These are phyloP conservation scores for Chionomys nivalis DNA, from an alignment of 2,113 vertebrate species.

Conservation along the genomic window DNA sequence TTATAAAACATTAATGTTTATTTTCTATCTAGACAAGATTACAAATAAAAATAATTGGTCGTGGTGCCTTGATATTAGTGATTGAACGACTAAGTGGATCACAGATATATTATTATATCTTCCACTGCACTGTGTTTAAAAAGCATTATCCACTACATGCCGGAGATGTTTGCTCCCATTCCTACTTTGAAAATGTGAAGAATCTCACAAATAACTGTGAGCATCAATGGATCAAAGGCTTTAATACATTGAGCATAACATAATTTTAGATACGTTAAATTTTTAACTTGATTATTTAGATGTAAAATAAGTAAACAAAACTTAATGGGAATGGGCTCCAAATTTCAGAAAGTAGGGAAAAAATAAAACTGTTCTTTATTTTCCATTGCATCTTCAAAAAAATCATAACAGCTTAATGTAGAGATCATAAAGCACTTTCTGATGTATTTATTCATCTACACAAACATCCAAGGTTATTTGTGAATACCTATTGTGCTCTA, in stretches of 20 bases:
- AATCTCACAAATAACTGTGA: not conserved
- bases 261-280: not conserved
- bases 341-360: slow-evolving; percentile 16
- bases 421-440: not conserved
- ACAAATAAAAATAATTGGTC: not conserved
- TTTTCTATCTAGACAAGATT: not conserved
- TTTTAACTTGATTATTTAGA: not conserved
- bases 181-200: not conserved
- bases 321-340: not conserved
- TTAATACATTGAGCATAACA: not conserved
- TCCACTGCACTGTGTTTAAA: not conserved
- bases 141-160: not conserved
- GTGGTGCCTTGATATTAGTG: not conserved
- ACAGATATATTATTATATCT: not conserved
- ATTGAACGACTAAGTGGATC: not conserved
- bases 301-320: not conserved
- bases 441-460: slow-evolving; percentile 21
- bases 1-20: not conserved
- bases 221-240: not conserved
- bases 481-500: not conserved
- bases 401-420: not conserved
- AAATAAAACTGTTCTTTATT: not conserved
- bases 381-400: not conserved
- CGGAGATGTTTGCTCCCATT: not conserved
- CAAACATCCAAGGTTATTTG: not conserved